Base-by-base conservation (phyloP, 1,140 invertebrate species). In the Drosophila ambigua region DNA sequence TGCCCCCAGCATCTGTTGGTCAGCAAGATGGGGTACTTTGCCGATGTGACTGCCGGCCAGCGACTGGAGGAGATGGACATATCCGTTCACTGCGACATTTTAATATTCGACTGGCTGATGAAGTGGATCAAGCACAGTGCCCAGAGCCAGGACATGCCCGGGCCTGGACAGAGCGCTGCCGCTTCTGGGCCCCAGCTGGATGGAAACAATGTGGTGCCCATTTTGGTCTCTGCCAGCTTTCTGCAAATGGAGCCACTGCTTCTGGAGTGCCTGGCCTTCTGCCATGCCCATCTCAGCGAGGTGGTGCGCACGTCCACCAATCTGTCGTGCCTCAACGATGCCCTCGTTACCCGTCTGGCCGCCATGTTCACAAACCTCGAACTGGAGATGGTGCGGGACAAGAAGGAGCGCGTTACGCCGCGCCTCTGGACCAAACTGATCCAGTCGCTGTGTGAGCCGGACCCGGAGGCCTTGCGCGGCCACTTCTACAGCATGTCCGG, bases 91-190 rank as follows among this genome's bases (percentile, higher is more conserved):
- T 98, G 98, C 91, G 98, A 99, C 92, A 96, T 99, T 50, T 95
- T 94, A 90, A 94, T 94, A n/a, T 99, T 99, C 91, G 97, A 99
- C 74, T 99, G 98, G 98, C 92, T 99, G n/a, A 98, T 99, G 95
- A 94, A 95, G 72, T 99, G 98, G 97, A 96, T 98, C 0, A 96
- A 97, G 90, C 94, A 95, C 50, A 95, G 96, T 72, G 92, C 94
- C 0, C 93, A 78, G 15, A 51, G 71, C 39, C 71, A 77, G 28
- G 65, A 72, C 20, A 31, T 75, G 6, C 54, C 95, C 2, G 48
- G 62, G 2, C 57, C 84, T 2, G 51, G 63, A 6, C 79, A 79
- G 2, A 73, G 62, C 8, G 9, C 39, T 0, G n/a, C 49, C 0
- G 39, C 49, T 9, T 13, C 58, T 9, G 84, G 95, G 92, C 96